A percentile compares a stretch with the other conserved stretches of the same genome.
Evolutionary conservation across 2,888 invertebrate species (phyloP).

Genomic region (Eupithecia insigniata): DNA sequence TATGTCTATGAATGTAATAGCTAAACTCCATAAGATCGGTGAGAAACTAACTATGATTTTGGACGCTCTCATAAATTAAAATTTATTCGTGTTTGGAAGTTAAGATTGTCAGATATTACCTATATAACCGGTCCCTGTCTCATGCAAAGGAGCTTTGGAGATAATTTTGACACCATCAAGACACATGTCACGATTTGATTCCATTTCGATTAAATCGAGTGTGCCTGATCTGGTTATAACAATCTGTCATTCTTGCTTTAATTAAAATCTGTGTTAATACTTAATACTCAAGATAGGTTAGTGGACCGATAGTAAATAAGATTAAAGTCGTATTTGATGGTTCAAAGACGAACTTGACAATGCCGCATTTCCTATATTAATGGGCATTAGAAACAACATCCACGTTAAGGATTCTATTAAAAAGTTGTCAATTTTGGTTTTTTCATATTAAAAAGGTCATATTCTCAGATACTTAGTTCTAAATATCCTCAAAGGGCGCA

Average conservation of each 20-base stretch:
- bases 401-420: too few relatives aligned
- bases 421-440: too few relatives aligned
- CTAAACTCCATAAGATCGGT: not conserved
- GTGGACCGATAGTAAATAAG: conserved; percentile 26
- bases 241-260: conserved; percentile 53
- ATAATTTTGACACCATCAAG: conserved; percentile 66
- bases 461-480: too few relatives aligned
- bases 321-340: conserved; percentile 23
- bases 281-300: conserved; percentile 29
- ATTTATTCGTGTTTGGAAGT: not conserved
- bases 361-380: not conserved
- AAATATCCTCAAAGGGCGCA: too few relatives aligned
- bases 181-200: conserved; percentile 65
- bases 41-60: not conserved
- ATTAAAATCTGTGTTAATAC: conserved; percentile 34
- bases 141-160: conserved; percentile 34
- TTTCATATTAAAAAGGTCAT: too few relatives aligned
- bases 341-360: conserved; percentile 14
- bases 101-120: conserved; percentile 19
- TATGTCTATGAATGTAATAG: not conserved
- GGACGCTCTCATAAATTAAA: not conserved
- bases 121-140: conserved; percentile 25
- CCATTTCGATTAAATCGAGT: conserved; percentile 73
- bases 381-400: not conserved
- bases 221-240: conserved; percentile 73